A percentile compares a stretch with the other conserved stretches of the same genome.
These are phyloP conservation scores for Xiphophorus hellerii DNA, from an alignment of 2,113 vertebrate species.

Conservation along the genomic window DNA sequence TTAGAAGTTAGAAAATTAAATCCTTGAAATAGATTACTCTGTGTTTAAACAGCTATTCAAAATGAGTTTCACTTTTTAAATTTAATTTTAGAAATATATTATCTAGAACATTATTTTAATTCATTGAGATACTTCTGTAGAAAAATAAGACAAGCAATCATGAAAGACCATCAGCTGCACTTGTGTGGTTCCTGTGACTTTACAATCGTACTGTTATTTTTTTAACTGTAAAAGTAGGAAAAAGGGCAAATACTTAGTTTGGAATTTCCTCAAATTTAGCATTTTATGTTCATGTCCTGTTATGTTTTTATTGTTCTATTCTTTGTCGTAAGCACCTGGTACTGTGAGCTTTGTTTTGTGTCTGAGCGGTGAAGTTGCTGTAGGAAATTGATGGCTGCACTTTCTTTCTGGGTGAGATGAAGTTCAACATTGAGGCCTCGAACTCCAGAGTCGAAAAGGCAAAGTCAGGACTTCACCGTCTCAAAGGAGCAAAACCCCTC, in stretches of 20 bases:
- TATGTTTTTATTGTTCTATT: conserved; percentile 47
- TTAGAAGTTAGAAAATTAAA: too few relatives aligned
- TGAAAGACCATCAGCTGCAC: neutral
- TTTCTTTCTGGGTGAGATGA: conserved; percentile 39
- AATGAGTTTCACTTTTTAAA: too few relatives aligned
- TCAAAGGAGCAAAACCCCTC: conserved; percentile 14
- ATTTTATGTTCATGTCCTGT: conserved; percentile 40
- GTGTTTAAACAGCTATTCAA: too few relatives aligned
- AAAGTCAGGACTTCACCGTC: conserved; percentile 28
- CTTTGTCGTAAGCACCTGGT: conserved; percentile 40
- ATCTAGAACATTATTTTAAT: too few relatives aligned
- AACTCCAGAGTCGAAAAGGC: conserved; percentile 6
- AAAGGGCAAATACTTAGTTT: neutral
- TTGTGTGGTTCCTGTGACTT: conserved; percentile 8
- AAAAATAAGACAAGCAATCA: too few relatives aligned
- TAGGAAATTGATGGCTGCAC: conserved; percentile 17
- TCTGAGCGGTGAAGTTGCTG: neutral
- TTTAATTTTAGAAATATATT: too few relatives aligned
- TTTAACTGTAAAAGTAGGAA: neutral
- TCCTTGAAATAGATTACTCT: too few relatives aligned
- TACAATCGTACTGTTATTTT: neutral
- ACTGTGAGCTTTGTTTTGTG: conserved; percentile 19
- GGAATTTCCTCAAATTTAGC: conserved; percentile 36
- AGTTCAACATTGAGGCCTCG: conserved; percentile 41
- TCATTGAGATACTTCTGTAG: too few relatives aligned